A percentile compares a stretch with the other conserved stretches of the same genome.
Evolutionary conservation across 2,888 invertebrate genomes (phyloP).

Genomic region (Junonia oenone): DNA sequence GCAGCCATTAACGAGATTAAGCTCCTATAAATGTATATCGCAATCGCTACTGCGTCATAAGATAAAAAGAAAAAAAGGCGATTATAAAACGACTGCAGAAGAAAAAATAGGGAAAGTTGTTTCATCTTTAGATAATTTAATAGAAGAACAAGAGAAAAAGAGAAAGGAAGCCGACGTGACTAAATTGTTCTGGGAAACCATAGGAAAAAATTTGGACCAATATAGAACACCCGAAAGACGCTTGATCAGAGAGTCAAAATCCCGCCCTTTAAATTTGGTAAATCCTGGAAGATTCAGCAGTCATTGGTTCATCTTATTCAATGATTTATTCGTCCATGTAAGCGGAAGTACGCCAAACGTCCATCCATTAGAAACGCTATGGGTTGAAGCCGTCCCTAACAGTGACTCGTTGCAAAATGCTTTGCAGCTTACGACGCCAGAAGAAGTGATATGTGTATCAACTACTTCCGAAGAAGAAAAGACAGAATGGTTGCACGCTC

Average conservation of each 20-base stretch:
- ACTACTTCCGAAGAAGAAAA: conserved; percentile 85
- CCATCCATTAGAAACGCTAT: conserved; percentile 86
- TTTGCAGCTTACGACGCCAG: conserved; percentile 87
- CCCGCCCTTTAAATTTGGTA: conserved; percentile 83
- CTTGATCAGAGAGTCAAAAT: conserved; percentile 88
- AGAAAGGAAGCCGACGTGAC: conserved; percentile 84
- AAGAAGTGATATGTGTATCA: conserved; percentile 85
- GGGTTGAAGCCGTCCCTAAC: conserved; percentile 88
- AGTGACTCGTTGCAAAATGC: conserved; percentile 81
- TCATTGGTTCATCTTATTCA: conserved; percentile 90
- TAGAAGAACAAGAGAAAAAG: conserved; percentile 81
- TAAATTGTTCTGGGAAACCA: conserved; percentile 86
- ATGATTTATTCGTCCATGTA: conserved; percentile 88
- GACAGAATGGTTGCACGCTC: conserved; percentile 87
- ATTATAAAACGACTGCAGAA: conserved; percentile 67
- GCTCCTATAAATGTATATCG: conserved; percentile 82
- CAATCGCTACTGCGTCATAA: conserved; percentile 75
- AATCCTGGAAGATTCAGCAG: conserved; percentile 87
- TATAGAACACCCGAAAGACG: conserved; percentile 83
- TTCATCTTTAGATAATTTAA: conserved; percentile 81
- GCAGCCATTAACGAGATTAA: conserved; percentile 81
- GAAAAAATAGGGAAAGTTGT: conserved; percentile 78
- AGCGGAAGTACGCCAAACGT: conserved; percentile 82
- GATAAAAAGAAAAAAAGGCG: conserved; percentile 58
- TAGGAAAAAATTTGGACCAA: conserved; percentile 82